Conservation (phyloP, 2,888 invertebrate genomes). For the Koerneria pararmatus region DNA sequence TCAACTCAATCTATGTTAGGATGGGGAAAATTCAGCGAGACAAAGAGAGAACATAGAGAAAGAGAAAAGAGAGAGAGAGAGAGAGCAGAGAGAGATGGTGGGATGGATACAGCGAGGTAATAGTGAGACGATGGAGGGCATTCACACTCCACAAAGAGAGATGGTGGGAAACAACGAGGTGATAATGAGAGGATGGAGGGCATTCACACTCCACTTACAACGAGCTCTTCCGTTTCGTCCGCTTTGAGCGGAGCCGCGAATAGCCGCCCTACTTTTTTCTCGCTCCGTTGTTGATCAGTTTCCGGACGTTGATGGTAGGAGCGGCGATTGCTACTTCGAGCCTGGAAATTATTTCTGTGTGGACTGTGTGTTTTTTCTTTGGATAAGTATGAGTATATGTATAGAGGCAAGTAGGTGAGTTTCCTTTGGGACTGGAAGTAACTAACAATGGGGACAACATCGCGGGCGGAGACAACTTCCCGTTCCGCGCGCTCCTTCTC, state of each 20-base stretch:
- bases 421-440: background rate
- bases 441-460: conserved; percentile 20
- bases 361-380: too few species aligned
- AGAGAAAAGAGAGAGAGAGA: background rate
- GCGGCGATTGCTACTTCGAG: conserved; percentile 8
- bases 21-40: background rate
- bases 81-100: background rate
- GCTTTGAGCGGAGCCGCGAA: conserved; percentile 27
- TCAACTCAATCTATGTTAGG: background rate
- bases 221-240: conserved; percentile 21
- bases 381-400: too few species aligned
- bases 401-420: too few species aligned
- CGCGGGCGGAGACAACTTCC: conserved; percentile 14
- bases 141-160: conserved; percentile 21
- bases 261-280: conserved; percentile 33
- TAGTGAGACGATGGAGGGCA: background rate
- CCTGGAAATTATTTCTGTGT: too few species aligned
- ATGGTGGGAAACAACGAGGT: background rate
- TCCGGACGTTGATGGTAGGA: conserved; percentile 18
- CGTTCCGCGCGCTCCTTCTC: background rate
- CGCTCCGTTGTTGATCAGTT: conserved; percentile 23
- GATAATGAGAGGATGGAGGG: background rate
- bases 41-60: background rate
- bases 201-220: conserved; percentile 22
- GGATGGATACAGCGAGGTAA: background rate